Percentiles rank a stretch among this genome's conserved stretches.
Evolutionary conservation across 2,888 invertebrate species (phyloP).

Genomic region (Slavum lentiscoides): DNA sequence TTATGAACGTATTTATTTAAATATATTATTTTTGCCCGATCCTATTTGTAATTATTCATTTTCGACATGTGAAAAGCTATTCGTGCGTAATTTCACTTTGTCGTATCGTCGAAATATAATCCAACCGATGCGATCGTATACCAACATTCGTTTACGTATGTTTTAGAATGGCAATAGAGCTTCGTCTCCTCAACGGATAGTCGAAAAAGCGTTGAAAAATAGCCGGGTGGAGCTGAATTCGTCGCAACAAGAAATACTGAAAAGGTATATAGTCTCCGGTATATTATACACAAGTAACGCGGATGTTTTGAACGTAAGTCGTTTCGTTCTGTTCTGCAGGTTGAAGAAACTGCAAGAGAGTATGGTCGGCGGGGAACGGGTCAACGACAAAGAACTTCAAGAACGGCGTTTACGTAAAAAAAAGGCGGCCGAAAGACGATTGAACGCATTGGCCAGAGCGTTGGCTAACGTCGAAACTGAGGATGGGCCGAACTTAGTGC

Average conservation of each 20-base stretch:
- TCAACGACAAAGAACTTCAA: slow-evolving; percentile 72
- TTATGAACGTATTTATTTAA: too few relatives aligned
- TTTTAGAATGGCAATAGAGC: slow-evolving; percentile 37
- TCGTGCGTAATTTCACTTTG: too few relatives aligned
- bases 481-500: slow-evolving; percentile 67
- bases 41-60: too few relatives aligned
- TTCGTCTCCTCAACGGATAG: slow-evolving; percentile 39
- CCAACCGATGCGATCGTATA: too few relatives aligned
- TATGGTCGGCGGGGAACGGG: slow-evolving; percentile 79
- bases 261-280: slow-evolving; percentile 59
- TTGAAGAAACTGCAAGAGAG: slow-evolving; percentile 71
- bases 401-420: slow-evolving; percentile 71
- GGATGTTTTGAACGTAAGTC: background rate
- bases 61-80: too few relatives aligned
- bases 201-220: slow-evolving; percentile 20
- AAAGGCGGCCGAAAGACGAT: slow-evolving; percentile 70
- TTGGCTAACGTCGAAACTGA: slow-evolving; percentile 68
- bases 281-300: background rate
- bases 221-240: slow-evolving; percentile 56
- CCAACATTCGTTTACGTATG: background rate
- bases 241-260: slow-evolving; percentile 61
- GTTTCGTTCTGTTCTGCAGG: slow-evolving; percentile 58
- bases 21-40: too few relatives aligned
- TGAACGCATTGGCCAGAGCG: slow-evolving; percentile 62
- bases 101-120: too few relatives aligned